These are phyloP conservation scores for Nematostella vectensis DNA, from an alignment of 92 coral and sea anemone species.

Conservation along the genomic window DNA sequence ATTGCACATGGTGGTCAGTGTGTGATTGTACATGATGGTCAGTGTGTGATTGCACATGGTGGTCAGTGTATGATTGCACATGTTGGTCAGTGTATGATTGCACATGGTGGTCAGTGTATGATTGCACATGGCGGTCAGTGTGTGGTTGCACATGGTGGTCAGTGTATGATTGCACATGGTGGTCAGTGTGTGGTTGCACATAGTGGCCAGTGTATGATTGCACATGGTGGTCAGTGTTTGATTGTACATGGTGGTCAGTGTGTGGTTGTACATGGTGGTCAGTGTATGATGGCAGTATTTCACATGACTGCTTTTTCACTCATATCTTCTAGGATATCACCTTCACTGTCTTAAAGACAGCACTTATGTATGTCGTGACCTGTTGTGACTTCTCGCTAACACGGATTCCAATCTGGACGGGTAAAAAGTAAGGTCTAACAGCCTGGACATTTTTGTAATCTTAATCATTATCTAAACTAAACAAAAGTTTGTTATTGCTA, in stretches of 20 bases:
- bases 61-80: neutral
- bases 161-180: neutral
- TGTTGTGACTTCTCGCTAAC: conserved; percentile 48
- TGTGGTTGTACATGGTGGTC: neutral
- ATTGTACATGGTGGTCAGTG: too few species aligned
- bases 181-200: neutral
- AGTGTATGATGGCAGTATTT: neutral
- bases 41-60: neutral
- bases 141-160: neutral
- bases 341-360: conserved; percentile 33
- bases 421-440: conserved; percentile 47
- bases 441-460: too few species aligned
- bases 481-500: too few species aligned
- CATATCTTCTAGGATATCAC: conserved; percentile 38
- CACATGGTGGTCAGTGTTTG: neutral
- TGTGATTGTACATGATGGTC: neutral
- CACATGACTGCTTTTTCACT: neutral
- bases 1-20: neutral
- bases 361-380: conserved; percentile 25
- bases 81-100: too few species aligned
- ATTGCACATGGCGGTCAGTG: too few species aligned
- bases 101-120: too few species aligned
- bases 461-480: too few species aligned
- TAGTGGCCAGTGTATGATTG: neutral
- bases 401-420: conserved; percentile 52